Conservation (phyloP, 2,797 vertebrate species). For the Falco rusticolus region DNA sequence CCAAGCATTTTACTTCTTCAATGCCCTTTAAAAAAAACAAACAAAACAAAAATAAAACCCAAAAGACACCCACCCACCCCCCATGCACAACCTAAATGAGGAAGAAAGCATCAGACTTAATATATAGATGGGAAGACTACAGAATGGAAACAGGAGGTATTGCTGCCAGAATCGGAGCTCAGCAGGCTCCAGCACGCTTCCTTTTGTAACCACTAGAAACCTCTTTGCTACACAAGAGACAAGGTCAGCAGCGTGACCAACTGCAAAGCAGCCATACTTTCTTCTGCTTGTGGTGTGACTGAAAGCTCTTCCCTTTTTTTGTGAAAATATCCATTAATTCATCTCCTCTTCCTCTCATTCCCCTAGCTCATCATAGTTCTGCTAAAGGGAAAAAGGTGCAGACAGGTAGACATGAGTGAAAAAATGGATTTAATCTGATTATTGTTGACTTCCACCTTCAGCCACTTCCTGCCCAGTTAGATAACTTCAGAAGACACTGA, state of each 20-base stretch:
- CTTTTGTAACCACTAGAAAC: not conserved
- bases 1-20: not conserved
- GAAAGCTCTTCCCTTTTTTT: not conserved
- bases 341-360: not conserved
- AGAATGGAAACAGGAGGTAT: not conserved
- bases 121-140: not conserved
- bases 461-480: not conserved
- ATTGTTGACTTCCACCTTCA: not conserved
- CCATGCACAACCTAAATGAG: not conserved
- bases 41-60: not conserved
- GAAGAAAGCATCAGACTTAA: not conserved
- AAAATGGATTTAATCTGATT: not conserved
- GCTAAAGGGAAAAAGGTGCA: not conserved
- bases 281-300: not conserved
- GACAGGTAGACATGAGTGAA: not conserved
- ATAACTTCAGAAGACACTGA: not conserved
- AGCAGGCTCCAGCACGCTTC: not conserved
- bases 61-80: too few species aligned
- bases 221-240: not conserved
- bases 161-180: not conserved
- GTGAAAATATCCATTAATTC: not conserved
- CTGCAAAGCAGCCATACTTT: not conserved
- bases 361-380: not conserved
- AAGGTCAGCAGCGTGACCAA: not conserved
- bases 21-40: not conserved